Percentiles rank a stretch among this genome's conserved stretches.
phyloP scores from a whole-genome alignment of 2,888 invertebrate genomes.

The Hirudinaria manillensis region DNA sequence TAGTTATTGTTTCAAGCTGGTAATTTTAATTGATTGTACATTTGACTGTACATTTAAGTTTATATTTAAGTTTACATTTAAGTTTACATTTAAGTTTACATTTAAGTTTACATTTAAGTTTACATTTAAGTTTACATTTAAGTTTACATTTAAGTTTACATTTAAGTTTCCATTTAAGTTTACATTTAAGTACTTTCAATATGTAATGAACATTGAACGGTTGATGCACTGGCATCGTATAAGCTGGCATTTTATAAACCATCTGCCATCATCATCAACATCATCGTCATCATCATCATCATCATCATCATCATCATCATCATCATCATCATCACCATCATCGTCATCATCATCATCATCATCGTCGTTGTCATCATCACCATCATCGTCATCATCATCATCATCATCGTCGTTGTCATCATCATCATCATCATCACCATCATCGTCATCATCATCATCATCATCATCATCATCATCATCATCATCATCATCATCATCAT shows the following conservation, averaged over 20 bases:
- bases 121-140: too few relatives aligned
- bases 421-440: background rate
- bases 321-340: background rate
- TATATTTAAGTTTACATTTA: too few relatives aligned
- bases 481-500: conserved; percentile 28
- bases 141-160: too few relatives aligned
- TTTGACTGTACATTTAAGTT: too few relatives aligned
- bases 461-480: conserved; percentile 20
- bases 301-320: conserved; percentile 13
- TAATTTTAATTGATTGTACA: too few relatives aligned
- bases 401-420: background rate
- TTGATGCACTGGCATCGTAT: too few relatives aligned
- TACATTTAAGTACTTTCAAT: background rate
- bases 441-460: conserved; percentile 2
- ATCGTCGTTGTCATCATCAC: conserved; percentile 13
- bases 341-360: background rate
- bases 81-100: too few relatives aligned
- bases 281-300: conserved; percentile 15
- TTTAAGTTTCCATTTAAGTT: background rate
- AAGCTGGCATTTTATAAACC: too few relatives aligned
- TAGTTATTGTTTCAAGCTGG: too few relatives aligned
- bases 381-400: conserved; percentile 4
- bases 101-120: too few relatives aligned
- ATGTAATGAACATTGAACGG: too few relatives aligned
- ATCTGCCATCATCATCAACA: conserved; percentile 1